Conservation (phyloP, 2,797 vertebrate species). For the Zenarchopterus dispar region DNA sequence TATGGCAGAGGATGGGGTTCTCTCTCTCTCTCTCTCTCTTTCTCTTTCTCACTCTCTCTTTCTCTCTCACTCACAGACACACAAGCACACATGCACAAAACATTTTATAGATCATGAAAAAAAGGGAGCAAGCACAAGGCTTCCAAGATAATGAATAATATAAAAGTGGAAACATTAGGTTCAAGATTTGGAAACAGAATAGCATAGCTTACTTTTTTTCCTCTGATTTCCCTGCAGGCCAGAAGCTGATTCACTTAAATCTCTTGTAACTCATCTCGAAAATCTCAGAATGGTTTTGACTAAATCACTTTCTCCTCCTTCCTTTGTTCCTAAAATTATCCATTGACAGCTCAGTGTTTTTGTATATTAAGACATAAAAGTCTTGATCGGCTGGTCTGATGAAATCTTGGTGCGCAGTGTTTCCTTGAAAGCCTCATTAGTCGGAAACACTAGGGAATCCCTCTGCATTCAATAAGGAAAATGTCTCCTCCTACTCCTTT, state of each 20-base stretch:
- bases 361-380: constrained; percentile 1
- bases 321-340: constrained; percentile 6
- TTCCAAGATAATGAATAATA: constrained; percentile 13
- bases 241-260: constrained; percentile 39
- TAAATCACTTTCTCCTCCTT: constrained; percentile 4
- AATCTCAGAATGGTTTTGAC: constrained; percentile 12
- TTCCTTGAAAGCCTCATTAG: no score
- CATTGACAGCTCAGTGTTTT: constrained; percentile 1
- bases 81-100: constrained; percentile 4
- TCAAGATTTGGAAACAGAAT: not conserved
- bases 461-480: no score
- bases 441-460: no score
- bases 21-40: no score
- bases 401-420: no score
- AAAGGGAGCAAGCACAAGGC: not conserved
- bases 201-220: constrained; percentile 13
- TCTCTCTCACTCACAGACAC: no score
- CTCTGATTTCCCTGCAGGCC: constrained; percentile 31
- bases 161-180: constrained; percentile 8
- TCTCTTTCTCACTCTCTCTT: no score
- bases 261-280: not conserved
- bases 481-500: no score
- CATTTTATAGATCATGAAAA: constrained; percentile 2
- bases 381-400: no score
- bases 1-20: constrained; percentile 21